Conservation (phyloP, 2,888 invertebrate species). For the Microplitis manilae region DNA sequence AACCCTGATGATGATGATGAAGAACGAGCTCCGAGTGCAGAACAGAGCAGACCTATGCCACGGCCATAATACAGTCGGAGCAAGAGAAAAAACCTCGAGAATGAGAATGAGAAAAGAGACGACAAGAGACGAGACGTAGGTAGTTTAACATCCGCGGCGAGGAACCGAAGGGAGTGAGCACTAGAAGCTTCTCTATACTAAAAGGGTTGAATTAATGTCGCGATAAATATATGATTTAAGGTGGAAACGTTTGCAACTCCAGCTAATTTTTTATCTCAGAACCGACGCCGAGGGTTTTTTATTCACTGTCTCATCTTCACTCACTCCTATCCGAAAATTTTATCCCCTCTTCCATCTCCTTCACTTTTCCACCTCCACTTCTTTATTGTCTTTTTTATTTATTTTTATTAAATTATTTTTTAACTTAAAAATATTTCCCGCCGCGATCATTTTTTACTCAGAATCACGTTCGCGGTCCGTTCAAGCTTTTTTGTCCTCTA, state of each 20-base stretch:
- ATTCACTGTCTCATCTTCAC: constrained; percentile 45
- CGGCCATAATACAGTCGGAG: background rate
- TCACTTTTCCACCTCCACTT: background rate
- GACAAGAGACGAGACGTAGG: constrained; percentile 36
- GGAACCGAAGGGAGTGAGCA: constrained; percentile 33
- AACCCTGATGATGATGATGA: constrained; percentile 1
- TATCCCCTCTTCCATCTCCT: background rate
- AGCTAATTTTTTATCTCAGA: constrained; percentile 72
- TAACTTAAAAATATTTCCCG: constrained; percentile 19
- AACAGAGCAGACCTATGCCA: background rate
- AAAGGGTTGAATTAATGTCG: constrained; percentile 73
- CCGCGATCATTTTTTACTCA: constrained; percentile 56
- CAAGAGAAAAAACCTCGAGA: constrained; percentile 22
- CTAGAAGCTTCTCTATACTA: constrained; percentile 53
- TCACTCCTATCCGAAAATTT: background rate
- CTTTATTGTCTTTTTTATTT: constrained; percentile 31
- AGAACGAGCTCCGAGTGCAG: constrained; percentile 39
- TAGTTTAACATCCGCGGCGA: constrained; percentile 38
- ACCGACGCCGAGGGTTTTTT: constrained; percentile 61
- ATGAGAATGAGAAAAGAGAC: constrained; percentile 36
- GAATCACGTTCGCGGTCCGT: constrained; percentile 55
- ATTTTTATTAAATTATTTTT: constrained; percentile 60
- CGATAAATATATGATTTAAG: constrained; percentile 73
- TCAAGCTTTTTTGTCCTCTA: constrained; percentile 47
- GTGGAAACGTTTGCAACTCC: constrained; percentile 70